Evolutionary conservation across 2,888 invertebrate genomes (phyloP).

Genomic region (Masnerella sp.): DNA sequence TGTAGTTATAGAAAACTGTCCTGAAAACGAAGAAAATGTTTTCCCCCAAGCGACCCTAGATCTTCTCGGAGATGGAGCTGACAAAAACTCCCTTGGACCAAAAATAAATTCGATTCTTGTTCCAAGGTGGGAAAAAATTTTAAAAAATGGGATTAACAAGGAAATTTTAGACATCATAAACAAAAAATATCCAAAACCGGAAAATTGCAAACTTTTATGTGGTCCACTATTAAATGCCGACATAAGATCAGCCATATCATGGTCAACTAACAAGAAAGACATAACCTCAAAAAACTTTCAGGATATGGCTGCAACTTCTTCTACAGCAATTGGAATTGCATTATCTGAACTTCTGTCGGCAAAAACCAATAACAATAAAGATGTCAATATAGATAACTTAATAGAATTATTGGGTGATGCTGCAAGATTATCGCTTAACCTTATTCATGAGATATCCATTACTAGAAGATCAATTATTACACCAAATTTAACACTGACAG

Average conservation of each 20-base stretch:
- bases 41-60: conserved; percentile 4
- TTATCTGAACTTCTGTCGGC: not conserved
- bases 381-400: not conserved
- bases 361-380: not conserved
- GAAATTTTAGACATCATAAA: not conserved
- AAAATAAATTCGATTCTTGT: not conserved
- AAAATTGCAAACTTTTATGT: not conserved
- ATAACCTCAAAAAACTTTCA: not conserved
- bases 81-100: not conserved
- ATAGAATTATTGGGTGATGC: not conserved
- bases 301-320: not conserved
- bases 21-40: not conserved
- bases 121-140: conserved; percentile 11
- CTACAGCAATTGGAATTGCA: not conserved
- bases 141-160: not conserved
- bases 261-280: not conserved
- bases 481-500: not conserved
- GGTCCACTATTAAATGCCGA: conserved; percentile 1
- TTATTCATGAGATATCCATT: not conserved
- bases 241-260: not conserved
- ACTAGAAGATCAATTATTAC: not conserved
- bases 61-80: not conserved
- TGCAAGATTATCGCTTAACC: not conserved
- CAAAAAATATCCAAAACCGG: conserved; percentile 7
- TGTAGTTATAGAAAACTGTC: not conserved